phyloP scores from a whole-genome alignment of 2,888 invertebrate genomes.

The Steinernema hermaphroditum region DNA sequence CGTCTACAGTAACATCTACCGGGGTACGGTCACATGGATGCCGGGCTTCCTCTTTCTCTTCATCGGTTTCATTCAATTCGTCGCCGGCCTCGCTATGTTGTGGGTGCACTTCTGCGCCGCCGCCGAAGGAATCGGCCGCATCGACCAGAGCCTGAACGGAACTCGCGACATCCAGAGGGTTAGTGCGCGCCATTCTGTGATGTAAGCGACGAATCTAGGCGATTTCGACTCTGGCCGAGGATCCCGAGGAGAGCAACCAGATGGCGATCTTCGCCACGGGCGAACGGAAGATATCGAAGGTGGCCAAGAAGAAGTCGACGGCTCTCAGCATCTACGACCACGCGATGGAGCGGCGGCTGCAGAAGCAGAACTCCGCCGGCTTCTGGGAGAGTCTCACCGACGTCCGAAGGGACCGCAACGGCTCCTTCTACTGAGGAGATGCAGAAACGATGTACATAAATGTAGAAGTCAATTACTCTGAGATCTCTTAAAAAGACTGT shows the following conservation, averaged over 20 bases:
- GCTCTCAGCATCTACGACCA: slow-evolving; percentile 3
- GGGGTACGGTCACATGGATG: slow-evolving; percentile 45
- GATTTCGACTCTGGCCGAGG: slow-evolving; percentile 9
- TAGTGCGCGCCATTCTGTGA: not conserved
- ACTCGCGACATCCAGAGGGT: slow-evolving; percentile 16
- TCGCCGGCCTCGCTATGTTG: slow-evolving; percentile 41
- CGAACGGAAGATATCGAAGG: not conserved
- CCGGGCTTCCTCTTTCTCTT: slow-evolving; percentile 50
- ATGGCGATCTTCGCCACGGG: not conserved
- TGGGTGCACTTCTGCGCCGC: slow-evolving; percentile 48
- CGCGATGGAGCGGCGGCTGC: not conserved
- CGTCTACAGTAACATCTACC: slow-evolving; percentile 47
- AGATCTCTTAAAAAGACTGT: too few relatives aligned
- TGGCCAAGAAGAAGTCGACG: slow-evolving; percentile 23
- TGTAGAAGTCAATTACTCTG: too few relatives aligned
- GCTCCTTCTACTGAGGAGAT: slow-evolving; percentile 6
- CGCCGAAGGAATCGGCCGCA: slow-evolving; percentile 42
- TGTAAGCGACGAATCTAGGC: not conserved
- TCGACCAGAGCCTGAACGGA: slow-evolving; percentile 2
- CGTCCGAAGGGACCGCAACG: not conserved
- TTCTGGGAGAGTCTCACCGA: slow-evolving; percentile 16
- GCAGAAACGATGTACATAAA: too few relatives aligned
- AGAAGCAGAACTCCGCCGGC: not conserved
- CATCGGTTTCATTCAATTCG: slow-evolving; percentile 42
- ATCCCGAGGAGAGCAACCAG: not conserved